Base-by-base conservation (phyloP, 2,113 vertebrate genomes). In the Pollimyrus isidori region DNA sequence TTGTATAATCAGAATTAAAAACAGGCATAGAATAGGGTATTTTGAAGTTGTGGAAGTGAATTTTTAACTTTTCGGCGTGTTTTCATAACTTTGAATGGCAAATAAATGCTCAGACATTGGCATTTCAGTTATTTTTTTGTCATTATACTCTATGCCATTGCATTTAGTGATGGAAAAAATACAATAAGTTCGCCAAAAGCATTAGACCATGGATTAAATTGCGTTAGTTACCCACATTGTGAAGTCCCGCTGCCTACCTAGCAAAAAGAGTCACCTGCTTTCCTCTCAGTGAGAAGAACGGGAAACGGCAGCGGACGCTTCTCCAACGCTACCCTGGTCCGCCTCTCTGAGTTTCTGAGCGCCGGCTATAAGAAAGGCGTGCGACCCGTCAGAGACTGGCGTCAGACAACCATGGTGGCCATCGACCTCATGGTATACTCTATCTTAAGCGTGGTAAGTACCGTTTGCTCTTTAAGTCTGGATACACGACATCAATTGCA, bases 381-480 rank as follows among this genome's bases (percentile, higher is more conserved):
- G 21, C 94, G 98, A 46, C 98, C 98, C 0, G 98, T 99, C 69
- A 93, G 92, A 6, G 96, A 99, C 96, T 99, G 98, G 98, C 94
- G 97, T 83, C 95, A 93, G 0, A 96, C 97, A 10, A 99, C 97
- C 2, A 95, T 92, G 0, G 96, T 99, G 87, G 94, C 96, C 92
- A 97, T 99, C 0, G 98, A 99, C n/a, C 94, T 99, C 89, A 99
- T 99, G 94, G 94, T 99, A 65, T 99, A 99, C 0, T 97, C 98
- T 86, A 99, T 99, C 91, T 97, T 99, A 89, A 97, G 92, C 0
- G 98, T 99, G 97, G 98, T 99, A 93, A 95, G 98, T 94, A 82
- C 84, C 45, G 6, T 35, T 17, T 2, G 5, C 6, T 39, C 26
- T 82, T 65, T 7, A 48, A 48, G 42, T 23, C 45, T 9, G 2